These are phyloP conservation scores for Uloborus plumipes DNA, from an alignment of 2,888 invertebrate species.

Conservation along the genomic window DNA sequence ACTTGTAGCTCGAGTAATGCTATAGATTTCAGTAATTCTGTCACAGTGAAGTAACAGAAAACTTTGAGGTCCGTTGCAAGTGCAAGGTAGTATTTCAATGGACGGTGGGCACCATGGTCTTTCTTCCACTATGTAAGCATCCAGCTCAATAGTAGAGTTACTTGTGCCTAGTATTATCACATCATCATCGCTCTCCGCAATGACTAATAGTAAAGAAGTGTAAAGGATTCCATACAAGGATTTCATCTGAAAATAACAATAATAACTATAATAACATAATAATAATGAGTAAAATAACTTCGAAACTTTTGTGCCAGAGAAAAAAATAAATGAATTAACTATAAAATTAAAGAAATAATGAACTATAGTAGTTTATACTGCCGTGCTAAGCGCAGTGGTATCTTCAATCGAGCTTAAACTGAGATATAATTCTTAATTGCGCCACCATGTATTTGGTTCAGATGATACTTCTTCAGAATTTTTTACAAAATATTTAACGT, in stretches of 20 bases:
- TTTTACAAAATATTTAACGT: no score
- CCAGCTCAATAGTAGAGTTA: slow-evolving; percentile 6
- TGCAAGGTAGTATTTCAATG: slow-evolving; percentile 49
- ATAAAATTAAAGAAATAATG: no score
- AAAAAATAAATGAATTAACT: no score
- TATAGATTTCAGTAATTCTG: slow-evolving; percentile 39
- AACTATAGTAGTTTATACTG: no score
- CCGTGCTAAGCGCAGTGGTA: no score
- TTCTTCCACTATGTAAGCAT: slow-evolving; percentile 36
- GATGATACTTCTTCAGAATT: no score
- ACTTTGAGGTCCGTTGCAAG: slow-evolving; percentile 58
- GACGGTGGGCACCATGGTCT: slow-evolving; percentile 52
- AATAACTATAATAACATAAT: no score
- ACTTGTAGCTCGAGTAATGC: slow-evolving; percentile 30
- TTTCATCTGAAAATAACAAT: neutral
- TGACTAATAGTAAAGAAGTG: neutral
- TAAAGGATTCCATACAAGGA: neutral
- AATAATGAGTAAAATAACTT: no score
- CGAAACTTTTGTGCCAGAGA: neutral
- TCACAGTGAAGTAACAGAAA: slow-evolving; percentile 57
- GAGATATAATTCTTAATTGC: no score
- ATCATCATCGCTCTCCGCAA: neutral
- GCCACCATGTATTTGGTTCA: no score
- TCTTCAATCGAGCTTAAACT: no score
- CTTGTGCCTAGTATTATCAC: neutral